phyloP scores from a whole-genome alignment of 2,113 vertebrate species.

The Macaca nemestrina region DNA sequence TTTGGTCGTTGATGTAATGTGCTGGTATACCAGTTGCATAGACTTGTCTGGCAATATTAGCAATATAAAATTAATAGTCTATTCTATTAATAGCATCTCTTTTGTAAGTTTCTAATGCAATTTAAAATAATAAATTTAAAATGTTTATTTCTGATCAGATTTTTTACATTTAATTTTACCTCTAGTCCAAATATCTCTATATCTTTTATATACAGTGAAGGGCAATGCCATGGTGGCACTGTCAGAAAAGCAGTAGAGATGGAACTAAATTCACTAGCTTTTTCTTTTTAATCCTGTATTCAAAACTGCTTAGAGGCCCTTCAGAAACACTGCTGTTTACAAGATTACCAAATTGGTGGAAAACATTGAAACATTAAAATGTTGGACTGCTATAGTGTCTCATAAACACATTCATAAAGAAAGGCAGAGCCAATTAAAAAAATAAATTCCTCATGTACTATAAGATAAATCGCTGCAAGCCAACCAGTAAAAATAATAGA shows the following conservation, averaged over 20 bases:
- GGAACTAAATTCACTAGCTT: constrained; percentile 31
- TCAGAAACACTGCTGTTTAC: constrained; percentile 4
- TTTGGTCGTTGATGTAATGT: neutral
- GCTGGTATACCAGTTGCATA: neutral
- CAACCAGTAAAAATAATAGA: constrained; percentile 74
- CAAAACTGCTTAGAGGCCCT: constrained; percentile 57
- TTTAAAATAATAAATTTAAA: neutral
- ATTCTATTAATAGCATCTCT: neutral
- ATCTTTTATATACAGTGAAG: neutral
- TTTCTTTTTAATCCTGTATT: constrained; percentile 10
- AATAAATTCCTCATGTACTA: constrained; percentile 26
- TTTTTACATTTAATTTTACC: neutral
- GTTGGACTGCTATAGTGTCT: constrained; percentile 53
- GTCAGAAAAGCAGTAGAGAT: neutral
- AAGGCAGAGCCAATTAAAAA: constrained; percentile 78
- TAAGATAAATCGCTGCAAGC: constrained; percentile 67
- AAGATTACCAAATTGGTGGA: constrained; percentile 60
- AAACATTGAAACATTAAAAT: constrained; percentile 71
- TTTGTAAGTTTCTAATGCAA: constrained; percentile 18
- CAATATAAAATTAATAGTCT: neutral
- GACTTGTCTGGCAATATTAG: neutral
- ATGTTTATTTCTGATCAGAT: neutral
- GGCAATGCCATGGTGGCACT: neutral
- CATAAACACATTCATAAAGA: constrained; percentile 75
- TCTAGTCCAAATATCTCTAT: neutral